Evolutionary conservation across 1,140 invertebrate genomes (phyloP).

Genomic region (Aethina tumida): DNA sequence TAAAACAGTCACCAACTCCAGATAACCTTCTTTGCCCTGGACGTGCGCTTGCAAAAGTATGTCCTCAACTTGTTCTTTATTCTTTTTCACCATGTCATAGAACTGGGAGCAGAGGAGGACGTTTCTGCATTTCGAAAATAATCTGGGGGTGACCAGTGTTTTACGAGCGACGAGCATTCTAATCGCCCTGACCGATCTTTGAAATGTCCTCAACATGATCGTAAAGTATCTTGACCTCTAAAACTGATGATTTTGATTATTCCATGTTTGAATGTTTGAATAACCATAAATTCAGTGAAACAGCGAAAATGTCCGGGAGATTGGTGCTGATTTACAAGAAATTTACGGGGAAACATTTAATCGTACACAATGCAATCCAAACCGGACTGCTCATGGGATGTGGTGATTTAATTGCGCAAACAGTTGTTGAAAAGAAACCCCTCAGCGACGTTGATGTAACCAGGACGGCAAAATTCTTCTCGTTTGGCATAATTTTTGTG

Average conservation of each 20-base stretch:
- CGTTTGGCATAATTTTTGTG: constrained; percentile 40
- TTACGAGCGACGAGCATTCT: background rate
- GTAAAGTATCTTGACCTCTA: background rate
- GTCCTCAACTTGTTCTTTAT: constrained; percentile 17
- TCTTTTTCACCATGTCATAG: background rate
- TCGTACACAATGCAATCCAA: constrained; percentile 41
- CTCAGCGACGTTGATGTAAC: constrained; percentile 28
- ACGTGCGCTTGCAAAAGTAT: constrained; percentile 18
- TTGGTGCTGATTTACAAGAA: constrained; percentile 31
- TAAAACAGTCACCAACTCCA: constrained; percentile 25
- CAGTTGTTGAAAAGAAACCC: constrained; percentile 38
- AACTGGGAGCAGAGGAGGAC: background rate
- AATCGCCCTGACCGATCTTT: background rate
- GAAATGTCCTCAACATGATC: background rate
- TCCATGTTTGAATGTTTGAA: background rate
- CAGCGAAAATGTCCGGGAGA: constrained; percentile 6
- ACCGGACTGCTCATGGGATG: constrained; percentile 40
- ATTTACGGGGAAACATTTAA: constrained; percentile 33
- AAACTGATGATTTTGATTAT: background rate
- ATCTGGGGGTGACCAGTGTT: constrained; percentile 1
- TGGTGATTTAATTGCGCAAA: constrained; percentile 43
- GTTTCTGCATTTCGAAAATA: too few relatives aligned
- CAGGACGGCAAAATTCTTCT: constrained; percentile 39
- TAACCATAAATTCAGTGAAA: background rate
- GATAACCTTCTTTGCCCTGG: constrained; percentile 23